These are phyloP conservation scores for Arnoldichthys spilopterus DNA, from an alignment of 2,797 vertebrate species.

Conservation along the genomic window DNA sequence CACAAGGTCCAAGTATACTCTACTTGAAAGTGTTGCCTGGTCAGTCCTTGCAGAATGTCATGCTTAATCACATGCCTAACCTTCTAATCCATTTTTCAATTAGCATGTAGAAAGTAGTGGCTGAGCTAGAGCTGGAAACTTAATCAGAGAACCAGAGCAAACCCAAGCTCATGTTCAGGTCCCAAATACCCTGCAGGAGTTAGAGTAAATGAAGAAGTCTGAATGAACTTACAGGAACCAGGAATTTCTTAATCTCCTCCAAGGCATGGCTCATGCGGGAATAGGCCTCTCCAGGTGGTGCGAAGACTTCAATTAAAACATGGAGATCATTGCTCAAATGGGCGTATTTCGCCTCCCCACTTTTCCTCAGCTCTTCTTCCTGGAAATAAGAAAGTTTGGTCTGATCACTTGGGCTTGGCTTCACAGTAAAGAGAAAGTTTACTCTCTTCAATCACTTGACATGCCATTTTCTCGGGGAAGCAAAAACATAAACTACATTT, in stretches of 20 bases:
- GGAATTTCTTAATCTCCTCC: conserved; percentile 99
- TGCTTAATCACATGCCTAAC: conserved; percentile 46
- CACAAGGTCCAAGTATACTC: not conserved
- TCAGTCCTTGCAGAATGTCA: not conserved
- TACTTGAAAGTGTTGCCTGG: not conserved
- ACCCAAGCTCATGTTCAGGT: conserved; percentile 29
- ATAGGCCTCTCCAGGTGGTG: conserved; percentile 97
- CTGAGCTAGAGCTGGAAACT: conserved; percentile 27
- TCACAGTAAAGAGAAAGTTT: not conserved
- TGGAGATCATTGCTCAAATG: conserved; percentile 98
- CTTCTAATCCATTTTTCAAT: conserved; percentile 40
- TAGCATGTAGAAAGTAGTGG: conserved; percentile 39
- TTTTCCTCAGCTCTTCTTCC: conserved; percentile 98
- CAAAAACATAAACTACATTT: not conserved
- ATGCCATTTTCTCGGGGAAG: not conserved
- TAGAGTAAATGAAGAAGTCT: conserved; percentile 27
- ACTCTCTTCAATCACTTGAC: not conserved
- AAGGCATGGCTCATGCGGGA: conserved; percentile 99
- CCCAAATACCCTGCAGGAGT: conserved; percentile 47
- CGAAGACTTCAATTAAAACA: conserved; percentile 99
- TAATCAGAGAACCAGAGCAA: conserved; percentile 22
- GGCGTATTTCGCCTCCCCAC: conserved; percentile 94
- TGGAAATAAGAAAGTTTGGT: conserved; percentile 66
- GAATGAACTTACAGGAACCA: conserved; percentile 93
- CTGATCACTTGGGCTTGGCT: not conserved